These are phyloP conservation scores for Epinephelus fuscoguttatus DNA, from an alignment of 2,113 vertebrate genomes.

Conservation along the genomic window DNA sequence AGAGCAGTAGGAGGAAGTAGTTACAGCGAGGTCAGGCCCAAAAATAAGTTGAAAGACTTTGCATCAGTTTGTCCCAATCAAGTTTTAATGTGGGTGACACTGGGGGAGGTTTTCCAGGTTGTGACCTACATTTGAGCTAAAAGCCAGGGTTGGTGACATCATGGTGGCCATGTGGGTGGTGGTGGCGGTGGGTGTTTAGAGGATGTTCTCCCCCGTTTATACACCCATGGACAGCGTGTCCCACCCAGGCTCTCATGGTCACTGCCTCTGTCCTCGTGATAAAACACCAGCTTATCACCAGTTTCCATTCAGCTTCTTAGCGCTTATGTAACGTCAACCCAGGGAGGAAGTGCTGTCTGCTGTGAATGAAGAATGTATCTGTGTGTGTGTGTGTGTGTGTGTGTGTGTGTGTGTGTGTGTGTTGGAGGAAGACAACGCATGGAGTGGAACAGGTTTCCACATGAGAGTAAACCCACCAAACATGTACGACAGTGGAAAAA, in stretches of 20 bases:
- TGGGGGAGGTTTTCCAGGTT: constrained; percentile 20
- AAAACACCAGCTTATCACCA: constrained; percentile 73
- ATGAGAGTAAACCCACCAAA: constrained; percentile 72
- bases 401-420: constrained; percentile 34
- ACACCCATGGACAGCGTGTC: constrained; percentile 45
- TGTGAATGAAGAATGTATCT: constrained; percentile 68
- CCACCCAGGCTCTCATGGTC: constrained; percentile 69
- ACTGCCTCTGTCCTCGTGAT: constrained; percentile 66
- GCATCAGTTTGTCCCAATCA: background rate
- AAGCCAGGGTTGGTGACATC: constrained; percentile 45
- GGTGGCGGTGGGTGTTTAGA: constrained; percentile 16
- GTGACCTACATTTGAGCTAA: constrained; percentile 46
- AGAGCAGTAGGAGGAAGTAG: constrained; percentile 37
- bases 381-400: constrained; percentile 47
- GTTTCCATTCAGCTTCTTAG: constrained; percentile 76
- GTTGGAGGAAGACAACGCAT: constrained; percentile 17
- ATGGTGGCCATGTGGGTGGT: constrained; percentile 47
- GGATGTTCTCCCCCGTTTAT: constrained; percentile 28
- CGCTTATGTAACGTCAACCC: constrained; percentile 65
- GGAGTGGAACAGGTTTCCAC: constrained; percentile 75
- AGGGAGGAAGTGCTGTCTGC: constrained; percentile 69
- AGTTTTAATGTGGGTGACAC: background rate
- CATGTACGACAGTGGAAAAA: constrained; percentile 79
- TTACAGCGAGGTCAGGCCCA: background rate
- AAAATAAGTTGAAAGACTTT: background rate